A percentile compares a stretch with the other conserved stretches of the same genome.
phyloP scores from a whole-genome alignment of 2,888 invertebrate species.

The Scaeva pyrastri region DNA sequence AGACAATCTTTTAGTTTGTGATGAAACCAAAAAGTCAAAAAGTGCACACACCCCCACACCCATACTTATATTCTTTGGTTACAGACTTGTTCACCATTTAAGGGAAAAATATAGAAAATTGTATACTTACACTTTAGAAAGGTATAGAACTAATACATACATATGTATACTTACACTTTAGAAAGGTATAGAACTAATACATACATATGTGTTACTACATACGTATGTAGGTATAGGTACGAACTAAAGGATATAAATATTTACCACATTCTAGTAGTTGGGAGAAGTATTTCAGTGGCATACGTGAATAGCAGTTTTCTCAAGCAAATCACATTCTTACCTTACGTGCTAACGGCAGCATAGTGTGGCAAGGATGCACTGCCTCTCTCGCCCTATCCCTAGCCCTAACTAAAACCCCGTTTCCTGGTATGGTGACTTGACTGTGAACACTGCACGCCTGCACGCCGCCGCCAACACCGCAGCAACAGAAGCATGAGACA shows the following conservation, averaged over 20 bases:
- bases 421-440: neutral
- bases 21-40: slow-evolving; percentile 48
- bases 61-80: neutral
- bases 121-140: neutral
- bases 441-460: neutral
- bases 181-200: too few relatives aligned
- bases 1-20: slow-evolving; percentile 52
- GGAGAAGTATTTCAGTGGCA: slow-evolving; percentile 43
- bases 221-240: too few relatives aligned
- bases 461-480: neutral
- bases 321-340: slow-evolving; percentile 60
- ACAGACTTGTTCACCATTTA: too few relatives aligned
- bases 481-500: slow-evolving; percentile 42
- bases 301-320: slow-evolving; percentile 51
- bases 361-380: neutral
- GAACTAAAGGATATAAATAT: neutral
- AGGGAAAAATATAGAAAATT: too few relatives aligned
- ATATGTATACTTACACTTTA: neutral
- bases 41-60: slow-evolving; percentile 17
- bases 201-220: neutral
- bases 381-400: neutral
- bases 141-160: neutral
- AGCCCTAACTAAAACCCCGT: neutral
- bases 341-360: slow-evolving; percentile 34
- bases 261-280: slow-evolving; percentile 7